Conservation (phyloP, 2,888 invertebrate species). For the Gonocerus acuteangulatus region DNA sequence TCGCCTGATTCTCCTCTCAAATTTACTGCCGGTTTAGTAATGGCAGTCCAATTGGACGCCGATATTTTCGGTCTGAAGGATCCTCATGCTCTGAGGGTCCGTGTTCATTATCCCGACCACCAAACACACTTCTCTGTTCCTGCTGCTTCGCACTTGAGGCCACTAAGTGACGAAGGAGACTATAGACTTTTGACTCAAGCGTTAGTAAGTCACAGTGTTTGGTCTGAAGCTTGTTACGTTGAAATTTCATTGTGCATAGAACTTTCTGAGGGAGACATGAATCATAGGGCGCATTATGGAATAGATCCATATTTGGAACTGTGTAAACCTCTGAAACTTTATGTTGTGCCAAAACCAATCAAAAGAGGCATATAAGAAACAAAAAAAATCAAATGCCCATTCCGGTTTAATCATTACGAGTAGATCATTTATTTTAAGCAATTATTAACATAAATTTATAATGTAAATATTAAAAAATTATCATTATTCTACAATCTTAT, state of each 20-base stretch:
- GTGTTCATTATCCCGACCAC: slow-evolving; percentile 88
- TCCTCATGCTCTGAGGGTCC: slow-evolving; percentile 65
- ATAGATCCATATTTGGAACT: slow-evolving; percentile 61
- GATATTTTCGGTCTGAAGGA: slow-evolving; percentile 72
- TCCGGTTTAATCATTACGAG: too few relatives aligned
- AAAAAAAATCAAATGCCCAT: too few relatives aligned
- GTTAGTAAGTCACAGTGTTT: slow-evolving; percentile 80
- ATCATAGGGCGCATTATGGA: slow-evolving; percentile 44
- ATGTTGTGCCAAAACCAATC: slow-evolving; percentile 81
- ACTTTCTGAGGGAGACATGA: slow-evolving; percentile 54
- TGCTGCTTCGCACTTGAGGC: slow-evolving; percentile 32
- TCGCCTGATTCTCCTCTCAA: slow-evolving; percentile 75
- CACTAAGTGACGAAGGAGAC: slow-evolving; percentile 38
- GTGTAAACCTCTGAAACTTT: slow-evolving; percentile 77
- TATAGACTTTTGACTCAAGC: slow-evolving; percentile 75
- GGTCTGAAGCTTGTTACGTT: slow-evolving; percentile 85
- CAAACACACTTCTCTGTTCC: slow-evolving; percentile 77
- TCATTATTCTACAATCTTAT: too few relatives aligned
- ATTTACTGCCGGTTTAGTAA: slow-evolving; percentile 85
- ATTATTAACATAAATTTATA: too few relatives aligned
- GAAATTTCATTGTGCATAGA: slow-evolving; percentile 78
- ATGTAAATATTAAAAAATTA: too few relatives aligned
- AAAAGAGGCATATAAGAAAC: slow-evolving; percentile 62
- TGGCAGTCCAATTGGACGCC: slow-evolving; percentile 79
- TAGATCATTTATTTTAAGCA: too few relatives aligned